These are phyloP conservation scores for Tricholauxania praeusta DNA, from an alignment of 2,888 invertebrate genomes.

Conservation along the genomic window DNA sequence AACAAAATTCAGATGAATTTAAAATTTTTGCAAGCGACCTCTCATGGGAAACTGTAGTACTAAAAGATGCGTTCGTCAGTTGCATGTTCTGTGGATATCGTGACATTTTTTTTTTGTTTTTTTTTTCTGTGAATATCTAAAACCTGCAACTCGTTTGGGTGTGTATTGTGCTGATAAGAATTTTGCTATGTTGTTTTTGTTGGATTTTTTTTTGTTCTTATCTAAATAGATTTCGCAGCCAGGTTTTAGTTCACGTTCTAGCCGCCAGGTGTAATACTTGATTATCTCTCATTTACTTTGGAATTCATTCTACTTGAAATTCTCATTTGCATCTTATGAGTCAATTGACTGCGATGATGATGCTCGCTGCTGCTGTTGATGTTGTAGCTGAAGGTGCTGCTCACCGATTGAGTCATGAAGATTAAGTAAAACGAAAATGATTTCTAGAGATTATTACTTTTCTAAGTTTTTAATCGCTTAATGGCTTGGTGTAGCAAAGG, in stretches of 20 bases:
- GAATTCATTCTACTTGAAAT: too few species aligned
- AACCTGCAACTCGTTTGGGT: too few species aligned
- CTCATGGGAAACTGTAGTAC: conserved; percentile 52
- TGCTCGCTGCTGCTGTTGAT: too few species aligned
- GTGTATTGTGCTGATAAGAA: background rate
- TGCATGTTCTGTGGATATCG: background rate
- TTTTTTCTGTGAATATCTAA: background rate
- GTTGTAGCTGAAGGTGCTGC: too few species aligned
- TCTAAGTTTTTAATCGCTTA: too few species aligned
- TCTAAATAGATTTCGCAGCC: conserved; percentile 4
- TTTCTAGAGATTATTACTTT: too few species aligned
- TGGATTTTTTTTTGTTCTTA: background rate
- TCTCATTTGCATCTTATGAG: too few species aligned
- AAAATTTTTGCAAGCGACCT: conserved; percentile 49
- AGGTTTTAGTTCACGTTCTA: conserved; percentile 46
- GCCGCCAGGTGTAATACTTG: conserved; percentile 48
- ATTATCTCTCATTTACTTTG: too few species aligned
- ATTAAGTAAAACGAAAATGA: too few species aligned
- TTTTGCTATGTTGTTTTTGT: background rate
- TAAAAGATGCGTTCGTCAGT: conserved; percentile 3
- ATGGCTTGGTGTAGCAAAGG: too few species aligned
- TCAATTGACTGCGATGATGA: too few species aligned
- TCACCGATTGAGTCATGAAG: too few species aligned
- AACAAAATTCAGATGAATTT: conserved; percentile 1
- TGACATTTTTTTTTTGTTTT: conserved; percentile 34